Conservation (phyloP, 2,113 vertebrate species). For the Heterotis niloticus region DNA sequence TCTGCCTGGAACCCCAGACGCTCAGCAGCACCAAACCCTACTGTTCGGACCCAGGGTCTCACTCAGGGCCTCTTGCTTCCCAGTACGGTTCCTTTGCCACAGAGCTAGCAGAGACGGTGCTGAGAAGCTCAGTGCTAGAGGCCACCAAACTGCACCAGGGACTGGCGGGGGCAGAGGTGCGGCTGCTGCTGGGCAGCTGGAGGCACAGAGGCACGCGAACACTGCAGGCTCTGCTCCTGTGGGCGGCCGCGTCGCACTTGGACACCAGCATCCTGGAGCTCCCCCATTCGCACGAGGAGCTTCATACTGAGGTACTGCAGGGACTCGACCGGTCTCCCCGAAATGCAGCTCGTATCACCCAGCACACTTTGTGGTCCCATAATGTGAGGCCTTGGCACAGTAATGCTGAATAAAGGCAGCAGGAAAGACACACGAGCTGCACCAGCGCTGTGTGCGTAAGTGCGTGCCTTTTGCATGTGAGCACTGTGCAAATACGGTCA, state of each 20-base stretch:
- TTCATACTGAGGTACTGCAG: constrained; percentile 38
- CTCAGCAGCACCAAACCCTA: background rate
- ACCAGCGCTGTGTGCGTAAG: no score
- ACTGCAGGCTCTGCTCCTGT: constrained; percentile 40
- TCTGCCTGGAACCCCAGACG: background rate
- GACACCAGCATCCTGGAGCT: constrained; percentile 25
- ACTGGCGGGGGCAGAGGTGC: background rate
- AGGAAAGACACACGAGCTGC: no score
- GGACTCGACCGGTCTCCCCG: background rate
- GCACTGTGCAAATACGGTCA: no score
- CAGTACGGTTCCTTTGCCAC: background rate
- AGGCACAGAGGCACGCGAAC: constrained; percentile 15
- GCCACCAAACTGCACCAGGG: background rate
- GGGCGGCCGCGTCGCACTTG: constrained; percentile 39
- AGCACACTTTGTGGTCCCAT: background rate
- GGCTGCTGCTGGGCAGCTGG: constrained; percentile 2
- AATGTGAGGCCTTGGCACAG: no score
- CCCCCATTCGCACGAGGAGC: constrained; percentile 17
- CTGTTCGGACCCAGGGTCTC: no score
- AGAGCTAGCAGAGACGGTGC: background rate
- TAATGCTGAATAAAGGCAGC: no score
- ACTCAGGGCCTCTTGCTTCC: background rate
- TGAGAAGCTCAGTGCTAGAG: constrained; percentile 24
- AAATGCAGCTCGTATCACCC: background rate
- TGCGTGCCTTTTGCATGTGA: no score